These are phyloP conservation scores for Heterotis niloticus DNA, from an alignment of 2,113 vertebrate genomes.

Conservation along the genomic window DNA sequence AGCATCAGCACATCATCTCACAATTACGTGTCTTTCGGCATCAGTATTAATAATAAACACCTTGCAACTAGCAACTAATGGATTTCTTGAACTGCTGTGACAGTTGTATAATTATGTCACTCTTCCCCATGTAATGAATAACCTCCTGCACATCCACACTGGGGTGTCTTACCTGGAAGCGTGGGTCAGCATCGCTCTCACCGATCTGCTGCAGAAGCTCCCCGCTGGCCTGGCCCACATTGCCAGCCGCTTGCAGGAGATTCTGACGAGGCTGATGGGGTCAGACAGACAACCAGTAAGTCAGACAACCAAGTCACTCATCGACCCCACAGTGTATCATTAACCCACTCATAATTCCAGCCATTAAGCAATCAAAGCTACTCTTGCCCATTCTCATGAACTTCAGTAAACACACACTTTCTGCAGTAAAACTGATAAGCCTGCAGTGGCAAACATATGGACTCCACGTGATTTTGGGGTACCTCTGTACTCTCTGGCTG, in stretches of 20 bases:
- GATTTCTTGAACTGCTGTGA: too few species aligned
- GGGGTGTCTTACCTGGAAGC: conserved; percentile 81
- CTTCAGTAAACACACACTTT: too few species aligned
- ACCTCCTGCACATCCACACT: background rate
- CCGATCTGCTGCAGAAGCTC: conserved; percentile 94
- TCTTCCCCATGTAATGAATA: background rate
- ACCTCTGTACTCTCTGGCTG: conserved; percentile 89
- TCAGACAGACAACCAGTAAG: background rate
- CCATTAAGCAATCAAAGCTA: too few species aligned
- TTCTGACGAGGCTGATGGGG: conserved; percentile 83
- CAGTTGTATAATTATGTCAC: background rate
- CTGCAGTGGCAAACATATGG: background rate
- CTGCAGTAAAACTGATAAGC: too few species aligned
- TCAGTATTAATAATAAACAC: too few species aligned
- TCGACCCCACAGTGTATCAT: too few species aligned
- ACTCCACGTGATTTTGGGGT: background rate
- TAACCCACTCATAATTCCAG: too few species aligned
- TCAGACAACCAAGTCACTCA: background rate
- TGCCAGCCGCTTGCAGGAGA: conserved; percentile 90
- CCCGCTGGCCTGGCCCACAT: conserved; percentile 89
- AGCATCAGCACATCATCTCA: too few species aligned
- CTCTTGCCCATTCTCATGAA: too few species aligned
- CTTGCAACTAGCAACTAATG: too few species aligned
- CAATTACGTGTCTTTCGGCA: too few species aligned
- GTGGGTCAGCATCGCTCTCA: conserved; percentile 84